These are phyloP conservation scores for Sogatella furcifera DNA, from an alignment of 1,140 invertebrate genomes.

Conservation along the genomic window DNA sequence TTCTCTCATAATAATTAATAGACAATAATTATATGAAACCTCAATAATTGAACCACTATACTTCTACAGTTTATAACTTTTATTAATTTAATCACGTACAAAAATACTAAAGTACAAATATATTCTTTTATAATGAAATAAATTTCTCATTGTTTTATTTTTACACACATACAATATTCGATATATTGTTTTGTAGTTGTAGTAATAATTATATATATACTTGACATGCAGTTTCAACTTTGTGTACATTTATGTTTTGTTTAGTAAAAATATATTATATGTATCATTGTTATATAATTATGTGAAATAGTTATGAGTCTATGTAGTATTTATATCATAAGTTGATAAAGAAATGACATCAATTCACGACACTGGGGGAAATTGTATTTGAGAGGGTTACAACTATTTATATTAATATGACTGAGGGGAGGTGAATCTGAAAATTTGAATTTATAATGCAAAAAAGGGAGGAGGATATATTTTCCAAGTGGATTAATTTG, in stretches of 20 bases:
- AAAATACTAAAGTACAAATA: slow-evolving; percentile 26
- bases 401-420: too few species aligned
- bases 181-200: too few species aligned
- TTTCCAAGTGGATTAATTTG: too few species aligned
- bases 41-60: slow-evolving; percentile 16
- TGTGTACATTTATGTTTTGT: slow-evolving; percentile 21
- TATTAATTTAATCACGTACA: slow-evolving; percentile 22
- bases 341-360: too few species aligned
- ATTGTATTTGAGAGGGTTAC: too few species aligned
- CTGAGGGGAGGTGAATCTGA: too few species aligned
- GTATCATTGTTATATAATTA: slow-evolving; percentile 17
- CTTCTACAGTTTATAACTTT: slow-evolving; percentile 18
- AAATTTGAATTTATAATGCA: too few species aligned
- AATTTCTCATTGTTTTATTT: slow-evolving; percentile 18
- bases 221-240: slow-evolving; percentile 21
- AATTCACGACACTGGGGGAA: too few species aligned
- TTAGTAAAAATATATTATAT: slow-evolving; percentile 23
- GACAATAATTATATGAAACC: slow-evolving; percentile 11
- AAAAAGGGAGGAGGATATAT: too few species aligned
- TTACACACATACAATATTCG: slow-evolving; percentile 7
- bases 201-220: too few species aligned
- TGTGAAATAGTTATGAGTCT: slow-evolving; percentile 20
- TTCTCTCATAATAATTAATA: slow-evolving; percentile 4
- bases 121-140: slow-evolving; percentile 19
- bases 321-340: slow-evolving; percentile 3